Base-by-base conservation (phyloP, 2,113 vertebrate genomes). In the Barbus barbus region DNA sequence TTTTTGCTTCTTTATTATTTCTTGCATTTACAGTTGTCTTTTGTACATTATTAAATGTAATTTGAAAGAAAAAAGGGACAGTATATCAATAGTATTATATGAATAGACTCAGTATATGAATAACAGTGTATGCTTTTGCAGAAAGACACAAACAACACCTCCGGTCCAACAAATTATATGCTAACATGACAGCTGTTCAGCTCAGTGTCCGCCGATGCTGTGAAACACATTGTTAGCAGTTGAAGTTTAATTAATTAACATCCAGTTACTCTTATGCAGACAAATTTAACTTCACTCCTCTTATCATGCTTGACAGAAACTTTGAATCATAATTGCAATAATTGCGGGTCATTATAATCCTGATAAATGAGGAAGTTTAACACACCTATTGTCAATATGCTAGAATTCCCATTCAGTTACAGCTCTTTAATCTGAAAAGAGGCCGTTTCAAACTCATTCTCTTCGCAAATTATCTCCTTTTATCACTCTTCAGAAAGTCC, bases 311-410 rank as follows among this genome's bases (percentile, higher is more conserved):
- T 81, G 76, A 85, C 84, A 76, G 87, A 81, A 75, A 74, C 77
- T 56, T 74, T 85, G 46, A 86, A 83, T 86, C 83, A 85, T 83
- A 86, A 85, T 84, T 86, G 83, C 77, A 85, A 56, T 88, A 89
- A 88, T 86, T 86, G 65, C 22, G 31, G 46, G 36, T 79, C 67
- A 88, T 89, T 86, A 85, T 83, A 81, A 78, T 78, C 33, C 85
- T 13, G 85, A 76, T 87, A 76, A 87, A 86, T 61, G 78, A 72
- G 31, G 74, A 69, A n/a, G 58, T 78, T 85, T 81, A 69, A 61
- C 46, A 53, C 76, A 81, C 84, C 71, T 83, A 76, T 85, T 85
- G 83, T 85, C 81, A 83, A 83, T 87, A 75, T 22, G n/a, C 28
- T 13, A 53, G 41, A 83, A 33, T 82, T 87, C 86, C 78, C 85